Evolutionary conservation across 2,888 invertebrate genomes (phyloP), one percentile per base, ranked within the genome.

Genomic region (Spisula solida): DNA sequence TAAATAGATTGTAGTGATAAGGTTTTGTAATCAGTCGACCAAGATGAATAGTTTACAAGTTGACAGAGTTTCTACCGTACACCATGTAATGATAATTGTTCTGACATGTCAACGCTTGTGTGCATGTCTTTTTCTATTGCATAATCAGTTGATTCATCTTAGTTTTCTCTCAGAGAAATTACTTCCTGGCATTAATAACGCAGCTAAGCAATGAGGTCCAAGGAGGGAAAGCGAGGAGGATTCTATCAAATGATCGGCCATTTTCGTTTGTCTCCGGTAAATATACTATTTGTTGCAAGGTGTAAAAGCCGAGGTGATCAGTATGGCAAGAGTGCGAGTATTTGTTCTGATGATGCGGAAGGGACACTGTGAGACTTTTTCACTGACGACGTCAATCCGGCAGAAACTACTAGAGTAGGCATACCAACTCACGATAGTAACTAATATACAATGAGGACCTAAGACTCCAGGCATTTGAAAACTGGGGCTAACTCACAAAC

Each of bases 71-170:
- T 41, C 41, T 14, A 18, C 18, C 6, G 16, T 79, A 20, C 16
- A n/a, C 4, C 41, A 41, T 5, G 18, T 2, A 14, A 41, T 79
- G 79, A 47, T 79, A 79, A 41, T 79, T 79, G 41, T 47, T 47
- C 79, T 79, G 79, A 79, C 79, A 79, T 79, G 41, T 14, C 79
- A 41, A 16, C 79, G 41, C 79, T 79, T 79, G 18, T 79, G 79
- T 41, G 34, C 47, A 20, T 79, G 79, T 79, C 79, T 47, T 79
- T 41, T n/a, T 47, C n/a, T n/a, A 41, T 41, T 41, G 18, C 31
- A 41, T 79, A 79, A 79, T 79, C 79, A 34, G 47, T 18, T 25
- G 41, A 79, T 79, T 18, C 29, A 70, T 70, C 31, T 31, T 25
- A 10, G 70, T 70, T 25, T 16, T 29, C 31, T 70, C 31, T 31